Conservation (phyloP, 2,888 invertebrate genomes). For the Dysmachus trigonus region DNA sequence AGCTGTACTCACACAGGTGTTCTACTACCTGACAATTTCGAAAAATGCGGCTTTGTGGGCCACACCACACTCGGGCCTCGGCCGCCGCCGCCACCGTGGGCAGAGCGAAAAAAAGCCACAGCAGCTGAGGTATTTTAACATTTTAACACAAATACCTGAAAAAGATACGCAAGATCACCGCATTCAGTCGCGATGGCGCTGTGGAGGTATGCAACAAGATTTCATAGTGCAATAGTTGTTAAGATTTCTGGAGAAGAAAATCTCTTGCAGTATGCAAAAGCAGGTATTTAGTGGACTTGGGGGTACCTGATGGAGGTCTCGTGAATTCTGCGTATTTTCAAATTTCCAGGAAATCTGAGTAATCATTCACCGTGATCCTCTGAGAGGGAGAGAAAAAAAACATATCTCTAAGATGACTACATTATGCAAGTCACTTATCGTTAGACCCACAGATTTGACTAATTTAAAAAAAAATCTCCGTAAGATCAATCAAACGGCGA, state of each 20-base stretch:
- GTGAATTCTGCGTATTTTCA: neutral
- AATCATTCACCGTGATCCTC: neutral
- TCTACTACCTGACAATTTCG: neutral
- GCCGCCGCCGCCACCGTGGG: neutral
- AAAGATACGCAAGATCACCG: neutral
- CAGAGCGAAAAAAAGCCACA: neutral
- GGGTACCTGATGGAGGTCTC: neutral
- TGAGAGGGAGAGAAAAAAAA: neutral
- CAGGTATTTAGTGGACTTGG: neutral
- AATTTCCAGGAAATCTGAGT: neutral
- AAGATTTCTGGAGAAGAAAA: neutral
- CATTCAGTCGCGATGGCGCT: neutral
- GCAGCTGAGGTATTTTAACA: neutral
- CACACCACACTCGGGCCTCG: conserved; percentile 1
- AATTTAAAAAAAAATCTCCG: neutral
- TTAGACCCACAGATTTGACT: neutral
- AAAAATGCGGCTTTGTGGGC: conserved; percentile 27
- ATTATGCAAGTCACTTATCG: neutral
- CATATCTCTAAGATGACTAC: neutral
- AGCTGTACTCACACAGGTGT: conserved; percentile 36
- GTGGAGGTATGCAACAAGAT: neutral
- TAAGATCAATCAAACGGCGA: neutral
- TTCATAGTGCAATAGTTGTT: neutral
- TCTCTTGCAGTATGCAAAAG: neutral
- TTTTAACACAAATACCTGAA: neutral